Base-by-base conservation (phyloP, 2,113 vertebrate species). In the Mustela nigripes region DNA sequence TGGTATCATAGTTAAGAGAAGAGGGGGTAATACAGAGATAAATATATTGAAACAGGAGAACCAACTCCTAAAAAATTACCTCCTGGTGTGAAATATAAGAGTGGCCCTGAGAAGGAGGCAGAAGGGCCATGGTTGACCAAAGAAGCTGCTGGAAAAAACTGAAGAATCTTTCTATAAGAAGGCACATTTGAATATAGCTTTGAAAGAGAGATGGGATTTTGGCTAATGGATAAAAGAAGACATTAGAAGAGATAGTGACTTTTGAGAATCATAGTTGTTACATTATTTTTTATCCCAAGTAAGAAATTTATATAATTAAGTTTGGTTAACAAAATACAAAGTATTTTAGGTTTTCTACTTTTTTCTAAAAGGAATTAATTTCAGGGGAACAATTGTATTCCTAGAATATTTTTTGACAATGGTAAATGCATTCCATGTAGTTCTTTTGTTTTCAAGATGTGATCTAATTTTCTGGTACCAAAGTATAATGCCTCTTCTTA, bases 281-380 rank as follows among this genome's bases (percentile, higher is more conserved):
- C 71, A 39, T 26, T 69, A 56, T 22, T 78, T 91, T 65, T 86
- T 88, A 19, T 69, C 24, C 62, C n/a, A 69, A 85, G 39, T 82
- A 86, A 91, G 74, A 95, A 90, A 84, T 88, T 36, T 81, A n/a
- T 24, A 19, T 92, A 56, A 82, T 79, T 90, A 74, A 74, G 69
- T 86, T 63, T 86, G 79, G 24, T 76, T 93, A 50, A 36, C 58
- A 73, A 90, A 91, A 65, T 65, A 12, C 9, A 42, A 76, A 96
- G 14, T 78, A 84, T 15, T 53, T 96, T 74, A 73, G 50, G 36
- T 83, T 84, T 36, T 39, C 74, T 82, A 33, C 84, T 85, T 86
- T 91, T 95, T 50, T 15, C 76, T 86, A 67, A 95, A 83, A 85
- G 87, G 22, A 45, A 60, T 90, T 71, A 76, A 86, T 96, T 90